Percentiles rank a stretch among this genome's conserved stretches.
Evolutionary conservation across 2,888 invertebrate species (phyloP).

Genomic region (Leptinotarsa tumamoca): DNA sequence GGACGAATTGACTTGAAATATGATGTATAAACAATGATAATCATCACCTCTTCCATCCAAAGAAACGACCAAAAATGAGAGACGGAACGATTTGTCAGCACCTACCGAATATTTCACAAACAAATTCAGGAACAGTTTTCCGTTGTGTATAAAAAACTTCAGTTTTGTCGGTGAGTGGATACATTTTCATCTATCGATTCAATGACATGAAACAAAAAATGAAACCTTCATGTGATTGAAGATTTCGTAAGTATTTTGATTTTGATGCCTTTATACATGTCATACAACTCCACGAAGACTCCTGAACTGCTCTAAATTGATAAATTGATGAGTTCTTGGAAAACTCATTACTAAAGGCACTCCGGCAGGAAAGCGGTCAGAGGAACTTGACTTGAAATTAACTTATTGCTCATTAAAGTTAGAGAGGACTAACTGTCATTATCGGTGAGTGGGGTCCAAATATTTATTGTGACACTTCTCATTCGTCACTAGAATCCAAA

Average conservation of each 20-base stretch:
- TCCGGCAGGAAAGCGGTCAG: not conserved
- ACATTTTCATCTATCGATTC: too few relatives aligned
- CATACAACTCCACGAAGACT: not conserved
- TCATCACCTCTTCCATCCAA: too few relatives aligned
- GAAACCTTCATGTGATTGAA: too few relatives aligned
- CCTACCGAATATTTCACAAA: too few relatives aligned
- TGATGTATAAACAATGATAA: too few relatives aligned
- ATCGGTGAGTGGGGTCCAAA: not conserved
- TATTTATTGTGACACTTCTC: not conserved
- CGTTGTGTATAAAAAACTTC: too few relatives aligned
- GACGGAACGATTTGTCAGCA: too few relatives aligned
- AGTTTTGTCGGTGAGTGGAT: too few relatives aligned
- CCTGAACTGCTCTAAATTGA: not conserved
- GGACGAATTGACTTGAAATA: too few relatives aligned
- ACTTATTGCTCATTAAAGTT: conserved; percentile 13
- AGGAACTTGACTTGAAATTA: conserved; percentile 9
- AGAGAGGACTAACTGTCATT: conserved; percentile 4
- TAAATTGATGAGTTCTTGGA: conserved; percentile 12
- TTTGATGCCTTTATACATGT: not conserved
- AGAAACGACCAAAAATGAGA: too few relatives aligned
- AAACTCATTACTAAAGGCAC: conserved; percentile 12
- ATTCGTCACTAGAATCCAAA: not conserved
- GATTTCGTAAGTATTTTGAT: not conserved
- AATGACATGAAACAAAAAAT: too few relatives aligned
- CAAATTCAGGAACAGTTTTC: too few relatives aligned